Conservation (phyloP, 2,888 invertebrate genomes). For the Leptopilina myrica region DNA sequence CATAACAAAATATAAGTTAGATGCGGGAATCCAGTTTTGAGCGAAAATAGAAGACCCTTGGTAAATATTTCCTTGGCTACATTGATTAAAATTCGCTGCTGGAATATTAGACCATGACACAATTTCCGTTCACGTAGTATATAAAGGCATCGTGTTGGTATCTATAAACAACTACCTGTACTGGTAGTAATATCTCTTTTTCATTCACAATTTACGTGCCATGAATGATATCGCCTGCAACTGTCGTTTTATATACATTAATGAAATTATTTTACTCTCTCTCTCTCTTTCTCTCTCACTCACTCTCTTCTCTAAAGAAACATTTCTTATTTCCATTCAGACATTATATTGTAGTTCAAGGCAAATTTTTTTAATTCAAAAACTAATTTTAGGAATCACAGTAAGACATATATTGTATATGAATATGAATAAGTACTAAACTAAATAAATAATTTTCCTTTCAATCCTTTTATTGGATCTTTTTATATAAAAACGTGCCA, state of each 20-base stretch:
- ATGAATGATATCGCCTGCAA: conserved; percentile 7
- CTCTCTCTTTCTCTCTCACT: too few species aligned
- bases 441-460: conserved; percentile 17
- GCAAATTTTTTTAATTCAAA: not conserved
- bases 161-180: not conserved
- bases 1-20: not conserved
- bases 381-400: conserved; percentile 10
- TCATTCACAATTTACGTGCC: conserved; percentile 32
- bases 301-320: too few species aligned
- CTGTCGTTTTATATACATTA: not conserved
- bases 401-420: not conserved
- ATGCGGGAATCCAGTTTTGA: not conserved
- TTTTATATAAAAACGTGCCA: not conserved
- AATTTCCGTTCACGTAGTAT: conserved; percentile 23
- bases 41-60: conserved; percentile 18
- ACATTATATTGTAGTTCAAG: conserved; percentile 7
- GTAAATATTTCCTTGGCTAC: conserved; percentile 25
- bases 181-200: conserved; percentile 19
- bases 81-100: conserved; percentile 22
- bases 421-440: not conserved
- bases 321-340: not conserved
- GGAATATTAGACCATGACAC: conserved; percentile 33
- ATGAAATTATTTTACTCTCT: conserved; percentile 6
- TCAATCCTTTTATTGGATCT: conserved; percentile 3
- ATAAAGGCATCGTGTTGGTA: conserved; percentile 16